Evolutionary conservation across 1,140 invertebrate genomes (phyloP).

Genomic region (Orchestia grillus): DNA sequence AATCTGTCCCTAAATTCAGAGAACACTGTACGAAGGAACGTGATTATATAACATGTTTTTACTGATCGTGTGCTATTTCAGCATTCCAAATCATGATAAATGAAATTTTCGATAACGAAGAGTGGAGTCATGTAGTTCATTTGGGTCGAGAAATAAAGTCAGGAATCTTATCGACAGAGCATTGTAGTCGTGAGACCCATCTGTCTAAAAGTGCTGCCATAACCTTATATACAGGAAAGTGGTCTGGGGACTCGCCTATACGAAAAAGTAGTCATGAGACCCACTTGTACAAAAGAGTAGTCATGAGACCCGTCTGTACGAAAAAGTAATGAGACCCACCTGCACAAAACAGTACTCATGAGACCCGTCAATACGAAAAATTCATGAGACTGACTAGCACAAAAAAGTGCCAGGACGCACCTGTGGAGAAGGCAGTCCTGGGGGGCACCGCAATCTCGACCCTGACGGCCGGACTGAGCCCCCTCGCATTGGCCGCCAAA

Average conservation of each 20-base stretch:
- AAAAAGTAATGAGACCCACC: neutral
- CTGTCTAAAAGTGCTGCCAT: no score
- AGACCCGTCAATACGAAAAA: neutral
- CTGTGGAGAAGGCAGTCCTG: conserved; percentile 33
- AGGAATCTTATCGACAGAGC: neutral
- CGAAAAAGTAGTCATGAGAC: neutral
- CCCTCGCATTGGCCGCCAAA: conserved; percentile 58
- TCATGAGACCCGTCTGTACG: neutral
- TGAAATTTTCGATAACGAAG: no score
- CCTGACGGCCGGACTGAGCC: conserved; percentile 70
- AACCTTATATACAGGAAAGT: no score
- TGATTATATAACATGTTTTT: no score
- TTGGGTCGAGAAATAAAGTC: neutral
- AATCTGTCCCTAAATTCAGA: no score
- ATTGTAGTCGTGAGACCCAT: neutral
- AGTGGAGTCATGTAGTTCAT: neutral
- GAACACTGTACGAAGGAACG: no score
- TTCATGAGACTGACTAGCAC: neutral
- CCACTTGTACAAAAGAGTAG: neutral
- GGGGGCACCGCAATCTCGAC: conserved; percentile 58
- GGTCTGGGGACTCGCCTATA: neutral
- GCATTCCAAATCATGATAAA: no score
- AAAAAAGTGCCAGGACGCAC: neutral
- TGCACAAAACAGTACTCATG: neutral
- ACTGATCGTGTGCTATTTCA: no score